Evolutionary conservation across 2,113 vertebrate species (phyloP), one percentile per base, ranked within the genome.

Genomic region (Montifringilla adamsi): DNA sequence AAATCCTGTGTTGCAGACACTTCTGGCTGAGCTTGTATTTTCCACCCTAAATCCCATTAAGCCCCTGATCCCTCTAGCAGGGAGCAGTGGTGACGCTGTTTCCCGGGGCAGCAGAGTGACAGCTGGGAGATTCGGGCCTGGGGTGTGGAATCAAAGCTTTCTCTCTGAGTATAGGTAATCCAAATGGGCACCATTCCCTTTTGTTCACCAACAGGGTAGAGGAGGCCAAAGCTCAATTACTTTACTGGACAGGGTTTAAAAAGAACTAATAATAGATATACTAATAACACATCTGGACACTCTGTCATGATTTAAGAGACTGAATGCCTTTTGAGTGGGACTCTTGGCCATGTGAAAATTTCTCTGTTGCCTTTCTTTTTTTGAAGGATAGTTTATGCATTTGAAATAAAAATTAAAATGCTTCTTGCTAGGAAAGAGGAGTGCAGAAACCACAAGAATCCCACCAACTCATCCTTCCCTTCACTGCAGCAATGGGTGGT

Each of bases 1-100:
- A 68, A 95, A 73, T 86, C 59, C 89, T 85, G 46, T 80, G 70
- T 74, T 87, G 55, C 79, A 96, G 85, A 77, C 83, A 95, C 73
- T 64, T 94, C 80, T 27, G 68, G 46, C 92, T 93, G 94, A 89
- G 90, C 68, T 90, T 89, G 85, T 76, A 93, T 96, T 96, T 96
- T 97, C 94, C 66, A 46, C 64, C 69, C 60, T 86, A 93, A 97
- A 95, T 96, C 92, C 92, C 9, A 1, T 92, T 93, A 97, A 97
- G 86, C 83, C 55, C 39, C 55, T 91, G 82, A 93, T 95, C 75
- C 68, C 49, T 68, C 14, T 84, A 39, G 59, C 70, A 85, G 62
- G 70, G 87, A 94, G 88, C 56, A 35, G 44, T 3, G 23, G 91
- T 93, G 95, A 92, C 88, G 82, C 76, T 0, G 83, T 93, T 90